These are phyloP conservation scores for Sarcophaga variegata DNA, from an alignment of 2,888 invertebrate species.

Conservation along the genomic window DNA sequence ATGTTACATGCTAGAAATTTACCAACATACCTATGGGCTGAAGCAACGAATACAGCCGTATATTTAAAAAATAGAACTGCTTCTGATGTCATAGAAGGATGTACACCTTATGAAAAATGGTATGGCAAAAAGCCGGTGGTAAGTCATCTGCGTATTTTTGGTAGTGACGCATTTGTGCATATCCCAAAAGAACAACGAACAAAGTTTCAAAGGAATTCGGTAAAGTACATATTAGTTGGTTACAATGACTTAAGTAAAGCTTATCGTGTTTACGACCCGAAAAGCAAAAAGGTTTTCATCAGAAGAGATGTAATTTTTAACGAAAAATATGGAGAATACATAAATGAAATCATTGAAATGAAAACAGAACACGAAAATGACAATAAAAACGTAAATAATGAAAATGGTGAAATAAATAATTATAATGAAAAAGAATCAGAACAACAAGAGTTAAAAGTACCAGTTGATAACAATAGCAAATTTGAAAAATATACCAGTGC, in stretches of 20 bases:
- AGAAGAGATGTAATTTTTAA: constrained; percentile 36
- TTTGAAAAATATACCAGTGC: neutral
- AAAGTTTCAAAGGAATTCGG: constrained; percentile 1
- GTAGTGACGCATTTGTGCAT: constrained; percentile 24
- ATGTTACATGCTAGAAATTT: no score
- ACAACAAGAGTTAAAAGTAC: neutral
- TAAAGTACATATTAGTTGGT: neutral
- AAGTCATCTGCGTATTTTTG: constrained; percentile 46
- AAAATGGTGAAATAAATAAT: neutral
- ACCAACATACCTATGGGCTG: no score
- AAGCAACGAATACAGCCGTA: no score
- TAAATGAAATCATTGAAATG: neutral
- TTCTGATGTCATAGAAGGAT: no score
- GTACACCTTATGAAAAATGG: neutral
- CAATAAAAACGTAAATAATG: neutral
- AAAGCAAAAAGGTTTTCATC: neutral
- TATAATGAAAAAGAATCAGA: neutral
- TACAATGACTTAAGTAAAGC: neutral
- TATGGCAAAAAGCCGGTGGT: constrained; percentile 30
- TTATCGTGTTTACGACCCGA: neutral
- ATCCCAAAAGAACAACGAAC: constrained; percentile 40
- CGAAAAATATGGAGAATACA: neutral
- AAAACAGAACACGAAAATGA: neutral
- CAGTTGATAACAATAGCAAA: neutral
- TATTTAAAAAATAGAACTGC: no score